These are phyloP conservation scores for Portevinia maculata DNA, from an alignment of 2,888 invertebrate species.

Conservation along the genomic window DNA sequence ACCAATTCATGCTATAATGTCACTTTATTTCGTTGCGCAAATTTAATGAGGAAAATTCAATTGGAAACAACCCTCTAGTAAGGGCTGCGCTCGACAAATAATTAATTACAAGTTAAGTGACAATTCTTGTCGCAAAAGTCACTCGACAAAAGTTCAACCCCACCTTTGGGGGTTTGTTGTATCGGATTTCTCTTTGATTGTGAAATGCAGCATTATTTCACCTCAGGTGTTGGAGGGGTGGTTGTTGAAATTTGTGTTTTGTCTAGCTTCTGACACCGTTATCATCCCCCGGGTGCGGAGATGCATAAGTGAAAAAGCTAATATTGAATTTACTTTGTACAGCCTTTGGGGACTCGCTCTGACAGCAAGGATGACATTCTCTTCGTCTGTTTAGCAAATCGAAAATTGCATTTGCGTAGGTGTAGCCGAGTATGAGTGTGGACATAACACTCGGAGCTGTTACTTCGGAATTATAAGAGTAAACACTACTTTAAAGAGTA, in stretches of 20 bases:
- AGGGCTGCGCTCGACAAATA: conserved; percentile 41
- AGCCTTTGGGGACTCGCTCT: conserved; percentile 49
- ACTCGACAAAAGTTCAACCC: conserved; percentile 61
- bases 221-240: conserved; percentile 44
- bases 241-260: conserved; percentile 37
- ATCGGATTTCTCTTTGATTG: conserved; percentile 41
- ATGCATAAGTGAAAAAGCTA: conserved; percentile 72
- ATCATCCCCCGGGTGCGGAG: conserved; percentile 47
- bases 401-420: conserved; percentile 41
- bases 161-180: conserved; percentile 46
- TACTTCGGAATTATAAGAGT: no score
- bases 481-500: no score
- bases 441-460: not conserved
- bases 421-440: conserved; percentile 7
- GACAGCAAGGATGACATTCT: conserved; percentile 20
- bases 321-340: conserved; percentile 65
- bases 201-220: conserved; percentile 55
- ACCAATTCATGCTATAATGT: conserved; percentile 36
- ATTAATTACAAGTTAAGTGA: conserved; percentile 72
- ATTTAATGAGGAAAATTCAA: not conserved
- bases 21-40: not conserved
- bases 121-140: conserved; percentile 72
- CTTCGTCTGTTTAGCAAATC: conserved; percentile 2
- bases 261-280: conserved; percentile 50
- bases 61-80: not conserved